phyloP scores from a whole-genome alignment of 2,113 vertebrate species.

The Leucoraja erinaceus region DNA sequence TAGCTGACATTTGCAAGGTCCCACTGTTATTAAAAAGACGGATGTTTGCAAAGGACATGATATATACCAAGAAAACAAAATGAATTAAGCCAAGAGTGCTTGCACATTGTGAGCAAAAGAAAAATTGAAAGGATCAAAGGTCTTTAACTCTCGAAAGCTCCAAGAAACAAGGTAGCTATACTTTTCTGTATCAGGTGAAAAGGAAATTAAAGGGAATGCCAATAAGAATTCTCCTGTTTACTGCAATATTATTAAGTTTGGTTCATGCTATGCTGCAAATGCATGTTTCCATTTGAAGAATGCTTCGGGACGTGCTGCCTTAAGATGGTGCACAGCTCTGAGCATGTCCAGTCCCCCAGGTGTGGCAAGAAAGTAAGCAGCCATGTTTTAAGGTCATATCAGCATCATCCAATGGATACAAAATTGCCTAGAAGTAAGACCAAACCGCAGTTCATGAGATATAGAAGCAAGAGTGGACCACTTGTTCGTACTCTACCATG shows the following conservation, averaged over 20 bases:
- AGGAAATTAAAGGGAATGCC: neutral
- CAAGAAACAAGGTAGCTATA: neutral
- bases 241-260: neutral
- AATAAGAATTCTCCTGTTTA: neutral
- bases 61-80: conserved; percentile 40
- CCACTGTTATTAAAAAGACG: conserved; percentile 48
- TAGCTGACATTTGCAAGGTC: conserved; percentile 47
- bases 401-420: no score
- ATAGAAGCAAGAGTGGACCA: no score
- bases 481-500: no score
- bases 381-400: no score
- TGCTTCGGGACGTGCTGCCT: neutral
- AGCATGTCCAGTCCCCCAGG: no score
- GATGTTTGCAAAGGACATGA: conserved; percentile 41
- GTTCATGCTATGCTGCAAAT: no score
- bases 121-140: neutral
- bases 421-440: no score
- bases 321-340: neutral
- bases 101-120: conserved; percentile 23
- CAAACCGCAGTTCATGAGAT: no score
- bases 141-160: neutral
- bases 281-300: neutral
- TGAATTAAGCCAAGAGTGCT: conserved; percentile 43
- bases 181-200: neutral
- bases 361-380: no score